A percentile compares a stretch with the other conserved stretches of the same genome.
Conservation (phyloP, 2,797 vertebrate genomes). For the Falco biarmicus region DNA sequence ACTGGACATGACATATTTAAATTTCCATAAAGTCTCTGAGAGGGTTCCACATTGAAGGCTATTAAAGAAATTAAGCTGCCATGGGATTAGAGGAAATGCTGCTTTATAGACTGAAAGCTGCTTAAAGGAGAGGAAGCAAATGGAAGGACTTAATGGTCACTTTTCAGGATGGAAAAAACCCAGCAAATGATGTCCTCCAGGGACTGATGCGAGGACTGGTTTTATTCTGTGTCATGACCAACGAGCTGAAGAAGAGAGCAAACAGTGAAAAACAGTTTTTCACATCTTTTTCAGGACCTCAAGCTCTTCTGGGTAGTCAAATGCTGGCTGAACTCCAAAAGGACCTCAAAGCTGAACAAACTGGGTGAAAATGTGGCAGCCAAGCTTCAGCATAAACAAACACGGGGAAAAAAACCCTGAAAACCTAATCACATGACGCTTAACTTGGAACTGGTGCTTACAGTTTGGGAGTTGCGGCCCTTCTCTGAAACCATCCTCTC, state of each 20-base stretch:
- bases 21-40: constrained; percentile 46
- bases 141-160: not conserved
- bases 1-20: constrained; percentile 3
- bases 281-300: not conserved
- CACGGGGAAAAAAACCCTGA: not conserved
- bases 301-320: not conserved
- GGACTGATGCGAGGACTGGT: rapidly evolving
- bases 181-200: not conserved
- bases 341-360: constrained; percentile 24
- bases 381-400: not conserved
- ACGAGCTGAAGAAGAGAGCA: not conserved
- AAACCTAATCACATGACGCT: not conserved
- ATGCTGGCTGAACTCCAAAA: not conserved
- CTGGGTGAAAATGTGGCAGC: not conserved
- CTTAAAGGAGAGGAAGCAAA: constrained; percentile 53
- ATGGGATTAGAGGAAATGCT: constrained; percentile 28
- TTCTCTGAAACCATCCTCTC: not conserved
- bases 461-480: not conserved
- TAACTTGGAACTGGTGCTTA: not conserved
- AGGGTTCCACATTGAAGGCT: not conserved
- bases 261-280: not conserved
- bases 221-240: not conserved
- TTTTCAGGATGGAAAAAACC: not conserved
- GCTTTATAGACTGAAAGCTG: constrained; percentile 16
- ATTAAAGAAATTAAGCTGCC: constrained; percentile 54